Conservation (phyloP, 2,797 vertebrate species). For the Picus viridis region DNA sequence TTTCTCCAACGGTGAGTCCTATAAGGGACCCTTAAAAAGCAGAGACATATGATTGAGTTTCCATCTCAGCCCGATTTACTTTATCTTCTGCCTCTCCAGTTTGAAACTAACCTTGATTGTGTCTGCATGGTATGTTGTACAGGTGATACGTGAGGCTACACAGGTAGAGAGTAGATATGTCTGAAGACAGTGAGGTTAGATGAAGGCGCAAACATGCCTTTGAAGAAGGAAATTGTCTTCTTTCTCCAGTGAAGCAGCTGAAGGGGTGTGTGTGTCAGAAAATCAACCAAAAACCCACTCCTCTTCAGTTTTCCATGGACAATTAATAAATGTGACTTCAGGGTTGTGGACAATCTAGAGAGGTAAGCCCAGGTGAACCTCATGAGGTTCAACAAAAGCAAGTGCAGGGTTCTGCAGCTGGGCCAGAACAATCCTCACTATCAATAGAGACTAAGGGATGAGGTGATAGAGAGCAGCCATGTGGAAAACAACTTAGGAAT, state of each 20-base stretch:
- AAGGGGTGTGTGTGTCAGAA: not conserved
- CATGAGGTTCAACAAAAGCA: no score
- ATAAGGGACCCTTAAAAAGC: conserved; percentile 3
- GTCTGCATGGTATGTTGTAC: not conserved
- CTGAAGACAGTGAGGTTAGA: not conserved
- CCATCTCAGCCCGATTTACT: not conserved
- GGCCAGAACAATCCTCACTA: no score
- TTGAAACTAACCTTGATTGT: not conserved
- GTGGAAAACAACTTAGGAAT: no score
- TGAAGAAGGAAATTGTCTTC: not conserved
- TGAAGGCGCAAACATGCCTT: not conserved
- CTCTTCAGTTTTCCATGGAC: not conserved
- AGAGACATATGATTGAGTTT: not conserved
- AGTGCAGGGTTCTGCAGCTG: no score
- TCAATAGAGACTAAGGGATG: no score
- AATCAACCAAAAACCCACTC: accelerated
- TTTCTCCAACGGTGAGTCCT: not conserved
- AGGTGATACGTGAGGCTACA: not conserved
- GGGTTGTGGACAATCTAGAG: not conserved
- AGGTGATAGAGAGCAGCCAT: no score
- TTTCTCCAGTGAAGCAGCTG: not conserved
- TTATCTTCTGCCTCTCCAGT: not conserved
- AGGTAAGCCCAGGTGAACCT: no score
- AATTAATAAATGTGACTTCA: not conserved
- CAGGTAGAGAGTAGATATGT: not conserved